Percentiles rank a stretch among this genome's conserved stretches.
Conservation (phyloP, 2,113 vertebrate genomes). For the Pseudolaguvia tuberculata region DNA sequence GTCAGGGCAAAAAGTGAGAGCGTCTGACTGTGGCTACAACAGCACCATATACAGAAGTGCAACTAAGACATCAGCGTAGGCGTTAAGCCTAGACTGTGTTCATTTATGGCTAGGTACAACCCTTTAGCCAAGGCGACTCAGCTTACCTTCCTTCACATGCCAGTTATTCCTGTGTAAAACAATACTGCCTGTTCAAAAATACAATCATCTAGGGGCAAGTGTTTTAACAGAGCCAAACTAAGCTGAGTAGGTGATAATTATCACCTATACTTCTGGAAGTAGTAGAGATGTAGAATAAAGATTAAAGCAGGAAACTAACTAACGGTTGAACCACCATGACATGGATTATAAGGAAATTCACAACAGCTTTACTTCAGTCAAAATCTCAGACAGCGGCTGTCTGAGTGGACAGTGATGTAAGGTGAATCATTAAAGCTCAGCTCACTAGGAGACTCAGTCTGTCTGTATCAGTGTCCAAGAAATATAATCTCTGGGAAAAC, state of each 20-base stretch:
- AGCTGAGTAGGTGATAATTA: slow-evolving; percentile 7
- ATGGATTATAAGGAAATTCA: slow-evolving; percentile 32
- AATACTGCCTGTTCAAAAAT: slow-evolving; percentile 4
- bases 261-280: slow-evolving; percentile 2
- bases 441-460: slow-evolving; percentile 30
- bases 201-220: background rate
- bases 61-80: slow-evolving; percentile 17
- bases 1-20: slow-evolving; percentile 10
- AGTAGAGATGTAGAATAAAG: slow-evolving; percentile 2
- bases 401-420: slow-evolving; percentile 44
- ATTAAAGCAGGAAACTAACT: slow-evolving; percentile 38
- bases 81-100: slow-evolving; percentile 26
- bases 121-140: slow-evolving; percentile 33
- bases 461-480: slow-evolving; percentile 41
- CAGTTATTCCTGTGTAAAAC: slow-evolving; percentile 27
- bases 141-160: slow-evolving; percentile 24
- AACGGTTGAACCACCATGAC: slow-evolving; percentile 28
- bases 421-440: slow-evolving; percentile 43
- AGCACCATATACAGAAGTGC: slow-evolving; percentile 56
- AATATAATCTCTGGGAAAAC: slow-evolving; percentile 26
- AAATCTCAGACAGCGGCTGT: slow-evolving; percentile 37
- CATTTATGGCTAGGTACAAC: slow-evolving; percentile 48
- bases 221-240: background rate
- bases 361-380: slow-evolving; percentile 35
- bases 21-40: slow-evolving; percentile 25